Base-by-base conservation (phyloP, 1,140 invertebrate genomes). In the Antheraea pernyi region DNA sequence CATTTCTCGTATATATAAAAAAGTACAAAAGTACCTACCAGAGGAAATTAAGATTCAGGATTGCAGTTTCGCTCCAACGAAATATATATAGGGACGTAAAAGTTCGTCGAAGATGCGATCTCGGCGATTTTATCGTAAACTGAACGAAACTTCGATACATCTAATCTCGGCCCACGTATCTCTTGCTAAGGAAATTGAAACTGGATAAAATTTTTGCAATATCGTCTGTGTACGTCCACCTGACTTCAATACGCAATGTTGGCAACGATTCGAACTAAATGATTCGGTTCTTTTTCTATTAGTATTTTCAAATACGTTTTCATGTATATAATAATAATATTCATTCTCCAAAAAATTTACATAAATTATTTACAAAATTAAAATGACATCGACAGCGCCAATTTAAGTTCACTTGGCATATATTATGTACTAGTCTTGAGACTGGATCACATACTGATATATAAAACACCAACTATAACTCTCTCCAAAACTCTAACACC, bases 151-250 rank as follows among this genome's bases (percentile, higher is more conserved):
- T 65, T 53, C 19, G 64, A 65, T 65, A 65, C 64, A 42, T 65
- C 64, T 65, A 65, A 65, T 65, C 64, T 65, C 42, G 64, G 64
- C 16, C 64, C 64, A 65, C 39, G 64, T 48, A 48, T 65, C 39
- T 42, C 37, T 30, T 13, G 19, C 30, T 39, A 65, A 39, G 64
- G 64, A 65, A 65, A 65, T 65, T 48, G 64, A 65, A 65, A 65
- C 64, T 65, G 46, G 64, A 65, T 65, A 65, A 65, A 65, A 65
- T 65, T 65, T 65, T 65, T 65, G 64, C 64, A 65, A 65, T 65
- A 65, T 65, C 42, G 64, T 9, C 64, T 48, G 64, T 48, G 39
- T 64, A 64, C 62, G 37, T 37, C 62, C 64, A 65, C 64, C 64
- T 65, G 64, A 65, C 64, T 42, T 46, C 39, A 65, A 65, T 65